Evolutionary conservation across 64 coral and sea anemone genomes (phyloP).

Genomic region (Exaiptasia diaphana): DNA sequence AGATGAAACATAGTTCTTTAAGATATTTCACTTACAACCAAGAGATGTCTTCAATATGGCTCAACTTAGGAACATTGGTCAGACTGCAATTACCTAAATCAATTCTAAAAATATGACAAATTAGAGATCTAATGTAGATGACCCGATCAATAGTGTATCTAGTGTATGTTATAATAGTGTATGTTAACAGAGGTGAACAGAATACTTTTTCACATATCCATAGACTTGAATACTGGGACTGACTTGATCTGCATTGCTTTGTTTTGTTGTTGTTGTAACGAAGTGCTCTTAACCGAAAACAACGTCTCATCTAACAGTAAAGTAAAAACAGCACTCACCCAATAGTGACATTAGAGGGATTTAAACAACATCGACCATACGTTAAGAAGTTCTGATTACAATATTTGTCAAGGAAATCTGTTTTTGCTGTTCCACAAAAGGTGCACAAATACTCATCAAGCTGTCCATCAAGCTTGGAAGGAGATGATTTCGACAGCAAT

Average conservation of each 20-base stretch:
- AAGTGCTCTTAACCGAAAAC: neutral
- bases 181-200: rapidly evolving
- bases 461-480: too few species aligned
- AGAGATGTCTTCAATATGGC: neutral
- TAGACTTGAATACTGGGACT: neutral
- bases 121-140: too few species aligned
- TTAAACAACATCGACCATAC: neutral
- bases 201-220: neutral
- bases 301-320: neutral
- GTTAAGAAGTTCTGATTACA: neutral
- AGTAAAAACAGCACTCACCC: neutral
- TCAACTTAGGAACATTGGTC: neutral
- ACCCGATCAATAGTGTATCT: too few species aligned
- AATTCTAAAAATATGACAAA: conserved; percentile 7
- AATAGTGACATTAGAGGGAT: neutral
- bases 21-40: conserved; percentile 25
- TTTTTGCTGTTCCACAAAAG: neutral
- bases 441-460: neutral
- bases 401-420: neutral
- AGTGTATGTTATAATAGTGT: neutral
- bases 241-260: too few species aligned
- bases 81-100: conserved; percentile 38
- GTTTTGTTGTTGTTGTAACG: neutral
- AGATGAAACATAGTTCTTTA: neutral
- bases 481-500: neutral